Base-by-base conservation (phyloP, 2,113 vertebrate species). In the Oncorhynchus mykiss region DNA sequence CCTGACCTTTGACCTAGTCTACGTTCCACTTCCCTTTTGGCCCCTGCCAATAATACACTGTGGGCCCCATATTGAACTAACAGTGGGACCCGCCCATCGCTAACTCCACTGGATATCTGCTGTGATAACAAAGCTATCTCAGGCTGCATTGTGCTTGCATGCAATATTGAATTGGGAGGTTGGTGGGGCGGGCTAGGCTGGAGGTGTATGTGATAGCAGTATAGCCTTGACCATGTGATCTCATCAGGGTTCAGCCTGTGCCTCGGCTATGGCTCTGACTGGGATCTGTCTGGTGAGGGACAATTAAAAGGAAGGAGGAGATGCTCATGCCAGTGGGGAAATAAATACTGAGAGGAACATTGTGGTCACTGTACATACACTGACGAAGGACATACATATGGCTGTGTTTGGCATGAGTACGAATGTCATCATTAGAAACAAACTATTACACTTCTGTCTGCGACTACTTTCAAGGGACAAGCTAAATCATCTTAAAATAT, bases 191-290 rank as follows among this genome's bases (percentile, higher is more conserved):
- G 72, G 18, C 78, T 73, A 8, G 13, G 70, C 39, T 65, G 66
- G 80, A 76, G 79, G 80, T 77, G 49, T 90, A 92, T 79, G 83
- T 92, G 91, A 91, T 81, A 12, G 16, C 16, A 83, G 82, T 87
- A 91, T 87, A 48, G 78, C 79, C 64, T 70, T 73, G 80, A 86
- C 90, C 92, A 91, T 86, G 91, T 92, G 91, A 93, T 69, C 73
- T 72, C 74, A 54, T 51, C 77, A 78, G 84, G 77, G 88, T 79
- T 92, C 91, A 91, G 72, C 34, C 84, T 89, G 91, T 91, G 82
- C 88, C 71, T 79, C 79, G 81, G 84, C 73, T 31, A 57, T 2
- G n/a, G n/a, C 82, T 82, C 70, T 0, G 9, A 49, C n/a, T 20
- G 29, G 31, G 20, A 29, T 31, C 18, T 13, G 29, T n/a, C 68